A percentile compares a stretch with the other conserved stretches of the same genome.
phyloP scores from a whole-genome alignment of 2,113 vertebrate species.

The Takifugu bimaculatus region DNA sequence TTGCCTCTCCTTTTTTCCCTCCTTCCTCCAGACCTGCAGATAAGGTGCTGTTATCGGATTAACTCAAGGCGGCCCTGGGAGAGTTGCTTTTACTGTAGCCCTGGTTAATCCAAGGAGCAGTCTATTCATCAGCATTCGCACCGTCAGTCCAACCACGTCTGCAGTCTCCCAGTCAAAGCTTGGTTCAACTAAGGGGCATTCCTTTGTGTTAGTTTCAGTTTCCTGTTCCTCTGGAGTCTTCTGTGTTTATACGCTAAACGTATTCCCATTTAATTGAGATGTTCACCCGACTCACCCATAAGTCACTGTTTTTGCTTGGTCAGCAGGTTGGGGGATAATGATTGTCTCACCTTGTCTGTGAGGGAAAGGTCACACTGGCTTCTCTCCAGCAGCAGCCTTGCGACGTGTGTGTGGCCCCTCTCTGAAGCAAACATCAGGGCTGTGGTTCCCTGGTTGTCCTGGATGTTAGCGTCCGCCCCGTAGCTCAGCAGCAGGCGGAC shows the following conservation, averaged over 20 bases:
- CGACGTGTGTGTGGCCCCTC: constrained; percentile 81
- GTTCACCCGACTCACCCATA: too few species aligned
- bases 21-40: constrained; percentile 31
- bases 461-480: constrained; percentile 77
- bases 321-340: background rate
- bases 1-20: constrained; percentile 14
- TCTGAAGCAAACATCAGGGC: constrained; percentile 88
- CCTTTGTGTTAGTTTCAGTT: constrained; percentile 8
- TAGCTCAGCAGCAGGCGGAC: constrained; percentile 81
- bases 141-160: constrained; percentile 45
- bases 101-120: constrained; percentile 47
- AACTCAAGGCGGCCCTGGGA: constrained; percentile 40
- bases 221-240: too few species aligned
- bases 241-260: too few species aligned
- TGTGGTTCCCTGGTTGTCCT: constrained; percentile 82
- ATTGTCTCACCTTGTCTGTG: constrained; percentile 76
- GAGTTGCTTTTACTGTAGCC: constrained; percentile 48
- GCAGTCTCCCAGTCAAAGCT: constrained; percentile 32
- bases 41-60: constrained; percentile 52
- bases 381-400: constrained; percentile 79
- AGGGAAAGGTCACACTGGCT: constrained; percentile 77
- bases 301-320: too few species aligned
- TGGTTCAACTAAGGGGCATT: constrained; percentile 24
- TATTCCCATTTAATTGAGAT: background rate
- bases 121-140: constrained; percentile 33